These are phyloP conservation scores for Lordiphosa collinella DNA, from an alignment of 1,140 invertebrate genomes.

Conservation along the genomic window DNA sequence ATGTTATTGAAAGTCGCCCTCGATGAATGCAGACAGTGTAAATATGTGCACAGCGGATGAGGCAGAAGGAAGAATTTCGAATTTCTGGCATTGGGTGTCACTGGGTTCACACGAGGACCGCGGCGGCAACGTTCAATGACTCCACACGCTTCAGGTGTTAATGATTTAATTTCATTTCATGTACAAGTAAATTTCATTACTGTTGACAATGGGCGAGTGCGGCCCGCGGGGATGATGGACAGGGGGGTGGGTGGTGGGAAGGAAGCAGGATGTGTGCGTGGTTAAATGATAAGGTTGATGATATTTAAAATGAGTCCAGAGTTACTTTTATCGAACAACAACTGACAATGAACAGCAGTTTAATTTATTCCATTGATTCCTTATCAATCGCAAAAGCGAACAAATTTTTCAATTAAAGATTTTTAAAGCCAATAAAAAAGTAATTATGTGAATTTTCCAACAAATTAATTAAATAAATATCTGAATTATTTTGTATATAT, in stretches of 20 bases:
- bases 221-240: not conserved
- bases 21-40: slow-evolving; percentile 4
- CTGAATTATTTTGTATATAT: too few relatives aligned
- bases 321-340: too few relatives aligned
- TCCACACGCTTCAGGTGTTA: slow-evolving; percentile 50
- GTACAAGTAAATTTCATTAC: slow-evolving; percentile 55
- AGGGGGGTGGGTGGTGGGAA: not conserved
- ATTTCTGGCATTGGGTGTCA: slow-evolving; percentile 1
- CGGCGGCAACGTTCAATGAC: slow-evolving; percentile 9
- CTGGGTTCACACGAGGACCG: not conserved
- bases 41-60: slow-evolving; percentile 3
- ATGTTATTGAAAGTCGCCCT: slow-evolving; percentile 1
- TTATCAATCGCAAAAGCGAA: too few relatives aligned
- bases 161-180: slow-evolving; percentile 56
- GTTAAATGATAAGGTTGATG: not conserved
- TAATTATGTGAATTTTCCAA: too few relatives aligned
- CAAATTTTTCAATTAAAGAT: too few relatives aligned
- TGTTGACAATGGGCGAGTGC: slow-evolving; percentile 43
- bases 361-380: too few relatives aligned
- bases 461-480: too few relatives aligned
- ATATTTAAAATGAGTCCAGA: too few relatives aligned
- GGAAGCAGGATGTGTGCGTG: not conserved
- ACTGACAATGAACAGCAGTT: too few relatives aligned
- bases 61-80: not conserved
- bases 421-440: too few relatives aligned